Evolutionary conservation across 2,888 invertebrate genomes (phyloP), one percentile per base, ranked within the genome.

Genomic region (Pandemis corylana): DNA sequence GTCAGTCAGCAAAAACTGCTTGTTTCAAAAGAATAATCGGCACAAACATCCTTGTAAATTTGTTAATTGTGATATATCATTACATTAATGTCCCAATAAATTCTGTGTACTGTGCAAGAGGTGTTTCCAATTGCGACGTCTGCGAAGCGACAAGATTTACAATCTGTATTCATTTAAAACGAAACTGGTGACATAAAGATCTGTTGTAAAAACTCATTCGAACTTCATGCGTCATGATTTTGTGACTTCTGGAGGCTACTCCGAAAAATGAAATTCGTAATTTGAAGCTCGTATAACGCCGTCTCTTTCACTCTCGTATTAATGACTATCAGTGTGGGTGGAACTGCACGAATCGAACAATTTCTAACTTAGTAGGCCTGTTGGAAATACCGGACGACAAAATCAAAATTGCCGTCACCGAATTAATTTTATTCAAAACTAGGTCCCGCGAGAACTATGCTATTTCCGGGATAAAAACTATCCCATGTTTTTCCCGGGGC

Each of bases 111-210:
- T 67, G 71, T 67, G 56, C 5, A 42, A 85, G 87, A 90, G 90
- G 90, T 91, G 92, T 90, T 91, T 89, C 89, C 90, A 92, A 92
- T 93, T 91, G 90, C 82, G 87, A 83, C 84, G 83, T 81, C 82
- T 84, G 84, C 85, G 86, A 86, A 84, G 85, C 83, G 82, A 84
- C 86, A 88, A 91, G 91, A 92, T 93, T 93, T 92, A 92, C 89
- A 89, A 85, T 86, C 87, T 78, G 84, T 85, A 88, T 90, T 92
- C 88, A 92, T 91, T 92, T 91, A 89, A 90, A 90, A 91, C 87
- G 83, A 87, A 83, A 82, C 83, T 77, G 83, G 85, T 91, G 91
- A 91, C 89, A 89, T 87, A 89, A 89, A 85, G 73, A 78, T 84
- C 83, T 89, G 88, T 86, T 89, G 88, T 87, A 87, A 86, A 82